Conservation (phyloP, 2,113 vertebrate genomes). For the Paramisgurnus dabryanus region DNA sequence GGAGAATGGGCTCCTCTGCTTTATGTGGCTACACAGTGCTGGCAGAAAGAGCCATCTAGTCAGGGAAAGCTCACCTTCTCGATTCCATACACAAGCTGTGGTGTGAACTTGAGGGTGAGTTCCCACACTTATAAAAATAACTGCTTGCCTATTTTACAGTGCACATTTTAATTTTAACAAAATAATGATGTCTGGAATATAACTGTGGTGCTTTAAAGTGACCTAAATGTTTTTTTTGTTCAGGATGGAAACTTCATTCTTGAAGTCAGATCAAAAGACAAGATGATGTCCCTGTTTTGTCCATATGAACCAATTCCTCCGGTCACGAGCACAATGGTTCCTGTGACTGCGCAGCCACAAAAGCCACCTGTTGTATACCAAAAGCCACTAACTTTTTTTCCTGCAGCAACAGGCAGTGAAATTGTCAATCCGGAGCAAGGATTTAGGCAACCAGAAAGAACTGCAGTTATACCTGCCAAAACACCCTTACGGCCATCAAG, state of each 20-base stretch:
- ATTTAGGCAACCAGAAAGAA: not conserved
- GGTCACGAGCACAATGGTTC: not conserved
- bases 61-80: not conserved
- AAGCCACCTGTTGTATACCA: not conserved
- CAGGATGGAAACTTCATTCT: not conserved
- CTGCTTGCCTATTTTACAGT: too few relatives aligned
- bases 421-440: not conserved
- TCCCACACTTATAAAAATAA: too few relatives aligned
- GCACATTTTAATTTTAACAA: too few relatives aligned
- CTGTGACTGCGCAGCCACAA: not conserved
- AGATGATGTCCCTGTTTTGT: not conserved
- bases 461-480: not conserved
- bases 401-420: not conserved
- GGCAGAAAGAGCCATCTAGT: not conserved
- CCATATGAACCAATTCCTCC: not conserved
- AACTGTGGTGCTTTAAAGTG: not conserved
- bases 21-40: not conserved
- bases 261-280: not conserved
- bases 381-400: not conserved
- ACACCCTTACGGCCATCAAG: not conserved
- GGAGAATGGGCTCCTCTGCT: constrained; percentile 1
- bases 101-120: not conserved
- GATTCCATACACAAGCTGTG: constrained; percentile 1
- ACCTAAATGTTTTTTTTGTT: not conserved
- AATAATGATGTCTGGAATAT: too few relatives aligned